Evolutionary conservation across 2,888 invertebrate genomes (phyloP), one percentile per base, ranked within the genome.

Genomic region (Conops quadrifasciatus): DNA sequence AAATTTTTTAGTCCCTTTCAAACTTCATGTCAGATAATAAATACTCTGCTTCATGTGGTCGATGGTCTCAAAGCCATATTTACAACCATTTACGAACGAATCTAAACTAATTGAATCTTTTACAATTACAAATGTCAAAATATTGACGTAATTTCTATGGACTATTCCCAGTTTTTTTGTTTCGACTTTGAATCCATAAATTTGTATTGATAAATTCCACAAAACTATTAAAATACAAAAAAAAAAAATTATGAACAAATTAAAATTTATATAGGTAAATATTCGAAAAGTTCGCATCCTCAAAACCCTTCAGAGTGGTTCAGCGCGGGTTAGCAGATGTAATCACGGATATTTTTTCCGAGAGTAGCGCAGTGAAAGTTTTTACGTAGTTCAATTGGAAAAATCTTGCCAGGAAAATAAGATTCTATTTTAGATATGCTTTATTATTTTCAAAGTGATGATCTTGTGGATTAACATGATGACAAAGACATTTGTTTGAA

Each of bases 131-230:
- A 62, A 70, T 77, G 77, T 77, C 77, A 77, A 75, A 77, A 76
- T 75, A 77, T 77, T 77, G 77, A 77, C 77, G 75, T 77, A 76
- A 77, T 74, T 75, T 76, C 73, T 77, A 58, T 65, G 64, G 49
- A n/a, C 70, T 69, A 68, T 71, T 65, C 43, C 65, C 71, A 58
- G 36, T 67, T 60, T 73, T 67, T 65, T 70, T 56, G 69, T 71
- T 65, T 73, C 62, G 45, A 71, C 58, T 71, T 72, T 30, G 58
- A 68, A 66, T 73, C 71, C 51, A 62, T 68, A 68, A 68, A 67
- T 71, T 73, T 56, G 30, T 72, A 73, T 73, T 73, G 63, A 62
- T 70, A 71, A 72, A 73, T 63, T 71, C 49, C 67, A 72, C 47
- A 71, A 71, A 73, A 71, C 67, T 51, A 59, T 59, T 60, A 62